Evolutionary conservation across 2,888 invertebrate species (phyloP).

Genomic region (Caenorhabditis panamensis): DNA sequence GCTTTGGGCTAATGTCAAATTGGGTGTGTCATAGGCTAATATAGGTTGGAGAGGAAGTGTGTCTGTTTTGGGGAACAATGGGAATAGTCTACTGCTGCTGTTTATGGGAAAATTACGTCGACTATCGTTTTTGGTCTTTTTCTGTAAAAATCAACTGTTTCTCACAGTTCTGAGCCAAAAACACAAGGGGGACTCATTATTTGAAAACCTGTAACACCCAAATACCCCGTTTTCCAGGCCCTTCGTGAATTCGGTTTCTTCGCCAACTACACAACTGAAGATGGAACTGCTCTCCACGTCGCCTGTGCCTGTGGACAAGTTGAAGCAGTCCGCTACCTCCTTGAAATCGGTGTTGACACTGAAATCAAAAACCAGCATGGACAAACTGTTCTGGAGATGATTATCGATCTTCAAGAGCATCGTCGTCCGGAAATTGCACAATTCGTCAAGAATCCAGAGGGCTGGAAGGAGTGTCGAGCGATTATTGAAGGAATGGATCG

Average conservation of each 20-base stretch:
- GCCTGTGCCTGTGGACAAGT: conserved; percentile 80
- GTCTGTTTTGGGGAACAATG: background rate
- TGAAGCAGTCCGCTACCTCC: conserved; percentile 77
- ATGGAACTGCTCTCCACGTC: conserved; percentile 81
- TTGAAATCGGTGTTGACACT: conserved; percentile 74
- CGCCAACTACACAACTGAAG: conserved; percentile 84
- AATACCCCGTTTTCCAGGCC: conserved; percentile 57
- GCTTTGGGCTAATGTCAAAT: conserved; percentile 17
- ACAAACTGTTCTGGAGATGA: conserved; percentile 90
- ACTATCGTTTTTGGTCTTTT: no score
- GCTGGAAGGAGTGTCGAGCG: conserved; percentile 71
- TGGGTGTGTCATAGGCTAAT: conserved; percentile 7
- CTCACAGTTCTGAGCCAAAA: background rate
- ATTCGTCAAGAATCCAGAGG: conserved; percentile 84
- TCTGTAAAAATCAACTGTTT: background rate
- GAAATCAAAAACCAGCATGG: conserved; percentile 87
- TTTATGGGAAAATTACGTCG: no score
- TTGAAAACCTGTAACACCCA: no score
- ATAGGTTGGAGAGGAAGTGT: background rate
- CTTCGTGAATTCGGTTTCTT: conserved; percentile 87
- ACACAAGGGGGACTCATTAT: no score
- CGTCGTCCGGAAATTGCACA: conserved; percentile 91
- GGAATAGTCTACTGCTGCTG: background rate
- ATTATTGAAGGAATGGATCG: conserved; percentile 70
- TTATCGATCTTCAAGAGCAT: conserved; percentile 91